Conservation (phyloP, 2,113 vertebrate genomes). For the Phalacrocorax brasilianus region DNA sequence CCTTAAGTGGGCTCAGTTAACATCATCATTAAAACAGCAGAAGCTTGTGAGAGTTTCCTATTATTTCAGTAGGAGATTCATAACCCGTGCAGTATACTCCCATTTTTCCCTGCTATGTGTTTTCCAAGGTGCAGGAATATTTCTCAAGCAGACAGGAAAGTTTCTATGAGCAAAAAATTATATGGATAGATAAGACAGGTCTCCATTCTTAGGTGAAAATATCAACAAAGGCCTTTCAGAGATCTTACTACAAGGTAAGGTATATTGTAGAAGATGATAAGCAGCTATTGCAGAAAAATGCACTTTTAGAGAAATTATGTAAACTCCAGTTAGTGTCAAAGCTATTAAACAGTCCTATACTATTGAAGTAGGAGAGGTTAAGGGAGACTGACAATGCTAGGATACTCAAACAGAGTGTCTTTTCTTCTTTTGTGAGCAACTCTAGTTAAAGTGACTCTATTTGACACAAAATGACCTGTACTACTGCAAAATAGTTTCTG, state of each 20-base stretch:
- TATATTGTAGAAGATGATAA: neutral
- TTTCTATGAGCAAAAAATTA: neutral
- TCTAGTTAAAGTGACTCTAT: neutral
- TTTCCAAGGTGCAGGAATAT: neutral
- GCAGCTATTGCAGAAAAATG: neutral
- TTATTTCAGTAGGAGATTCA: neutral
- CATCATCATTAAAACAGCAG: neutral
- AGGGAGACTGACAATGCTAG: neutral
- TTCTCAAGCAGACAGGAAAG: neutral
- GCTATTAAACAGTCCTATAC: neutral
- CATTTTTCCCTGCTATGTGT: neutral
- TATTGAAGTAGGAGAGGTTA: neutral
- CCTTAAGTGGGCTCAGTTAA: neutral
- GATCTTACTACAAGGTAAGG: neutral
- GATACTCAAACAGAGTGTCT: neutral
- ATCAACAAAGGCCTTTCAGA: neutral
- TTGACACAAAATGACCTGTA: neutral
- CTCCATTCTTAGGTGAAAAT: neutral
- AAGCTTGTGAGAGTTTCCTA: neutral
- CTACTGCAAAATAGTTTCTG: slow-evolving; percentile 35
- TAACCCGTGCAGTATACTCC: neutral
- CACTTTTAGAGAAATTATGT: neutral
- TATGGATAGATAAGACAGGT: neutral
- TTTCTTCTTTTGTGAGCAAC: neutral
- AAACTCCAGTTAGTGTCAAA: neutral